Evolutionary conservation across 2,888 invertebrate species (phyloP).

Genomic region (Leucozona laternaria): DNA sequence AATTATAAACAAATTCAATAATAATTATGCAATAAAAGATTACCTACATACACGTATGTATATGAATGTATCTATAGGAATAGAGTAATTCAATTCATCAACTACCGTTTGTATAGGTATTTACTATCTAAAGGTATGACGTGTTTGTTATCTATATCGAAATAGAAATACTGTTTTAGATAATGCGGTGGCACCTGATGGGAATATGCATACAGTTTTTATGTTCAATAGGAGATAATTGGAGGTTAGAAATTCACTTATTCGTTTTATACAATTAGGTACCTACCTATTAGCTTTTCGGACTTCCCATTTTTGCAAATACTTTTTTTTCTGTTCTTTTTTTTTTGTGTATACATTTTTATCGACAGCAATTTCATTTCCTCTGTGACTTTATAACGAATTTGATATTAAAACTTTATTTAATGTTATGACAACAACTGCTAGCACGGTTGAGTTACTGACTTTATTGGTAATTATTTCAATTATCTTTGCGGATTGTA

Average conservation of each 20-base stretch:
- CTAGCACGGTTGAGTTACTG: neutral
- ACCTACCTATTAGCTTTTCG: neutral
- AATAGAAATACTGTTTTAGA: neutral
- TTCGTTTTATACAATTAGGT: constrained; percentile 1
- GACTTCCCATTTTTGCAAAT: neutral
- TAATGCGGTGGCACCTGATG: neutral
- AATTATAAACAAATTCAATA: neutral
- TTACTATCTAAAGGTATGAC: constrained; percentile 8
- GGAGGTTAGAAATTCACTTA: constrained; percentile 9
- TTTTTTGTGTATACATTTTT: too few relatives aligned
- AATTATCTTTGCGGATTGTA: neutral
- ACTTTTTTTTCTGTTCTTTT: neutral
- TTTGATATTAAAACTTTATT: neutral
- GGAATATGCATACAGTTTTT: neutral
- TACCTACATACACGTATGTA: neutral
- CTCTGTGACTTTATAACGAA: neutral
- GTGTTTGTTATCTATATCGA: neutral
- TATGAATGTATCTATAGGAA: neutral
- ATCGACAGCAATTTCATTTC: constrained; percentile 2
- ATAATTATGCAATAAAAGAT: constrained; percentile 19
- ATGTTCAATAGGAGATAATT: constrained; percentile 22
- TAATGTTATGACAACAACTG: neutral
- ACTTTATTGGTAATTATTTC: neutral
- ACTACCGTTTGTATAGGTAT: neutral
- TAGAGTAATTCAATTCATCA: neutral